These are phyloP conservation scores for Argyra leucocephala DNA, from an alignment of 2,888 invertebrate species.

Conservation along the genomic window DNA sequence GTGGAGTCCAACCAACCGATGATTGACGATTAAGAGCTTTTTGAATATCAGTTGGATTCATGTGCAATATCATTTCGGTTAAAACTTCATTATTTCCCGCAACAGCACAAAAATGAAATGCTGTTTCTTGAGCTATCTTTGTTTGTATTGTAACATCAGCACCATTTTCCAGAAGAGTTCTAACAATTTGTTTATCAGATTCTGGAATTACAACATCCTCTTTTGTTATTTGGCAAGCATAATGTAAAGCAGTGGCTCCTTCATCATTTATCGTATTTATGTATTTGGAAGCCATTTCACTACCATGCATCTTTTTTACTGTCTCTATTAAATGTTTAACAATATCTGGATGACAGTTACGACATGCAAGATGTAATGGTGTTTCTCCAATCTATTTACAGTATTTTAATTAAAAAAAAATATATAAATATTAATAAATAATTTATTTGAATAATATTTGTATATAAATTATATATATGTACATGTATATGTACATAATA, in stretches of 20 bases:
- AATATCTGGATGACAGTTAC: constrained; percentile 74
- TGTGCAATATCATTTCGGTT: constrained; percentile 84
- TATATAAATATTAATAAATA: not conserved
- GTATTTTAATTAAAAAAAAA: not conserved
- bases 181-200: constrained; percentile 78
- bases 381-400: constrained; percentile 76
- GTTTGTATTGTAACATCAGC: constrained; percentile 82
- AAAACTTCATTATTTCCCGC: constrained; percentile 94
- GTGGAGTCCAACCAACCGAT: constrained; percentile 91
- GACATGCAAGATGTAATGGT: constrained; percentile 86
- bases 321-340: constrained; percentile 77
- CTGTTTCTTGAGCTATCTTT: constrained; percentile 80
- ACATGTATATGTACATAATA: no score
- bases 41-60: constrained; percentile 82
- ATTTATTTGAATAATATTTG: not conserved
- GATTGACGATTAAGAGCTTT: constrained; percentile 90
- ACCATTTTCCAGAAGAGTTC: constrained; percentile 78
- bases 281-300: constrained; percentile 70
- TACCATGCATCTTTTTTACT: constrained; percentile 64
- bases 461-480: no score
- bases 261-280: constrained; percentile 83
- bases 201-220: constrained; percentile 64
- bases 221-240: constrained; percentile 81
- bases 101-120: constrained; percentile 89
- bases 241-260: constrained; percentile 90